Evolutionary conservation across 2,113 vertebrate genomes (phyloP), one percentile per base, ranked within the genome.

Genomic region (Ifrita kowaldi): DNA sequence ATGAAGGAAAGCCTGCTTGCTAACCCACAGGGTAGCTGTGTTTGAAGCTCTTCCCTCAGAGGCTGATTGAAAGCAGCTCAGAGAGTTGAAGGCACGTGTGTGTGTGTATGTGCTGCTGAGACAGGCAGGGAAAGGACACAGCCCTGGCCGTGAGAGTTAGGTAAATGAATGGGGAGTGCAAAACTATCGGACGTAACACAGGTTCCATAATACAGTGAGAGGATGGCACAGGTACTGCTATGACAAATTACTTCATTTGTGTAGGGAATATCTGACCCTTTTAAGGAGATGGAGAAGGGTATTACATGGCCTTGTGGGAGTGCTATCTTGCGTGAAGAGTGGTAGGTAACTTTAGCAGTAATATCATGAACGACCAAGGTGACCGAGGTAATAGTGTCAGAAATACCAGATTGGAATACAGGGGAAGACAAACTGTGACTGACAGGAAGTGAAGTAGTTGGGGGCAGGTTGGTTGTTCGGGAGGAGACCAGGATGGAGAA

Each of bases 391-490:
- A 75, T 22, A 52, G 12, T 19, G 6, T 60, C 60, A 69, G 70
- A 78, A 78, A 79, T 71, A 62, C 5, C 3, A 10, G 6, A 27
- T 21, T 13, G 64, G 11, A 57, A 39, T 70, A 49, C 7, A 4
- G 2, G 3, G 70, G 46, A 56, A 47, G 11, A 7, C 30, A 60
- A 82, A 65, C 18, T 37, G 41, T 26, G 30, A 46, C 35, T 2
- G 4, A 23, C 32, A 8, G 3, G 11, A 11, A 13, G 5, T 22
- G n/a, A 80, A 44, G 4, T 17, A 74, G 24, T 9, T 73, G 28
- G 21, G 16, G 20, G 3, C 2, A 59, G 6, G 3, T 17, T 64
- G 5, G 3, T 32, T 69, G 2, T 6, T 13, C n/a, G 2, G 7
- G 18, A 75, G 18, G 37, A 79, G 18, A 65, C 7, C 7, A 18